Conservation (phyloP, 2,888 invertebrate species). For the Drosophila lacicola region DNA sequence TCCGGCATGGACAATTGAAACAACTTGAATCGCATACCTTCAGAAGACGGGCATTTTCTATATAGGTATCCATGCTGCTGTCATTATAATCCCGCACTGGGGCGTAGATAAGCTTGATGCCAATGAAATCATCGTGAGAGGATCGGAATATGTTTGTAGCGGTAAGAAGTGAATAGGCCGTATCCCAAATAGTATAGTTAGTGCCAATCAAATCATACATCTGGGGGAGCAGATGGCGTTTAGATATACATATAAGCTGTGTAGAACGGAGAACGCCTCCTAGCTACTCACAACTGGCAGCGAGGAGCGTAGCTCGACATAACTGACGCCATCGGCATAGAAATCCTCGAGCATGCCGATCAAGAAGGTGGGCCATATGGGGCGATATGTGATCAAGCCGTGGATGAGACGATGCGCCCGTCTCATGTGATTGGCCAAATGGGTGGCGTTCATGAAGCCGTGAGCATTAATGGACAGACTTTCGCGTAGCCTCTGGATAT, state of each 20-base stretch:
- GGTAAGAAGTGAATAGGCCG: constrained; percentile 86
- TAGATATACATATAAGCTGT: not conserved
- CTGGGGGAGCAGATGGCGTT: constrained; percentile 25
- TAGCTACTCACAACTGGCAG: constrained; percentile 85
- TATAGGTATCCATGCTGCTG: constrained; percentile 77
- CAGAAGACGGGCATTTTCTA: constrained; percentile 49
- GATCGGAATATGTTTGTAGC: constrained; percentile 86
- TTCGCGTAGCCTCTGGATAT: constrained; percentile 77
- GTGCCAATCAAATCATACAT: constrained; percentile 89
- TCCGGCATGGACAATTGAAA: no score
- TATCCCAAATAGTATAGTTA: constrained; percentile 86
- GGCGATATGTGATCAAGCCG: constrained; percentile 87
- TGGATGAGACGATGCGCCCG: constrained; percentile 86
- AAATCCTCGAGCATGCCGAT: constrained; percentile 87
- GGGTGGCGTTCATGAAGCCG: constrained; percentile 85
- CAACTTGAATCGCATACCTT: constrained; percentile 44
- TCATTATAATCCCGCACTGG: constrained; percentile 86
- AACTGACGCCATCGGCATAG: constrained; percentile 88
- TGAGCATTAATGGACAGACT: constrained; percentile 53
- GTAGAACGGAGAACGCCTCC: not conserved
- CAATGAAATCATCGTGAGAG: constrained; percentile 88
- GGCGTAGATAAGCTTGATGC: constrained; percentile 89
- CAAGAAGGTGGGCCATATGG: constrained; percentile 88
- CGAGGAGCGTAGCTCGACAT: constrained; percentile 88
- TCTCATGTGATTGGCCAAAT: constrained; percentile 87